Base-by-base conservation (phyloP, 1,140 invertebrate species). In the Battus philenor region DNA sequence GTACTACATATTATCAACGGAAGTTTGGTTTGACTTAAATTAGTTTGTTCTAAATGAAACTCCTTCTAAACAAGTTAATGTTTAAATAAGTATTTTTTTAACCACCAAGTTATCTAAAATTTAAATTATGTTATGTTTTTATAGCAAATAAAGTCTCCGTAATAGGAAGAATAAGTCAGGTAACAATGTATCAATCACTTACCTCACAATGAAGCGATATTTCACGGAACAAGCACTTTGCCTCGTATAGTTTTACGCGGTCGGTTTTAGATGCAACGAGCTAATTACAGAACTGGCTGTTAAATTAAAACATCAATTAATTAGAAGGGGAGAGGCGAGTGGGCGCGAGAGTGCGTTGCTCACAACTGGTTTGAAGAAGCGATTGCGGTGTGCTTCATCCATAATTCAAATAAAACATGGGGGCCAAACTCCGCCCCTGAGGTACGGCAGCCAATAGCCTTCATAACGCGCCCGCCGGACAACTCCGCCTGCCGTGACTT, bases 351-450 rank as follows among this genome's bases (percentile, higher is more conserved):
- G 66, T 75, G 72, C 58, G 64, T 60, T 72, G 59, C 59, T 67
- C 67, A 59, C 77, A 84, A 83, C 77, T 81, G 77, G 77, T 81
- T 78, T 75, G 26, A 51, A 63, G 58, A 65, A 56, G 48, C 69
- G 63, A 66, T 64, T 67, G 63, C 54, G 63, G 65, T 61, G 50
- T 66, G 68, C 50, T 63, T 84, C 76, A 82, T 82, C 78, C 76
- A 82, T 84, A 79, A 84, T 80, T 80, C 77, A 80, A 81, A 82
- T 73, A 81, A 68, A 83, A 81, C 73, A 84, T 81, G 79, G 78
- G 74, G 43, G 61, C 74, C 68, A 66, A 56, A 74, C 77, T 50
- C 67, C 77, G 80, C 80, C 80, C 80, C 74, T 74, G 77, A 33
- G 63, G 58, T 50, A 75, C 65, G 65, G 62, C 68, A 60, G 63